Conservation (phyloP, 53 echinoderm and acorn worm genomes). For the Hippasteria phrygiana region DNA sequence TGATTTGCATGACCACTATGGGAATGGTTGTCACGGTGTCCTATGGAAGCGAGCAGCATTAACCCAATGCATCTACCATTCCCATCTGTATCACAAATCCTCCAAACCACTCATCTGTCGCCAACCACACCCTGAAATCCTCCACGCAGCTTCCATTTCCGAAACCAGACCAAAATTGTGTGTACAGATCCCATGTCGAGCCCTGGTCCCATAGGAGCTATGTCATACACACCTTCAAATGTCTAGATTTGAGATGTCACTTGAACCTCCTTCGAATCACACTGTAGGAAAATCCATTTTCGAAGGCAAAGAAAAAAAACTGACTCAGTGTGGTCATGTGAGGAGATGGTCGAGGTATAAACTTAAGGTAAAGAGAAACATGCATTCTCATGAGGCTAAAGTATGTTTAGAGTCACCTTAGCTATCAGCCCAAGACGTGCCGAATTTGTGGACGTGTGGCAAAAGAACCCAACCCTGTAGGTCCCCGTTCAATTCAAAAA, state of each 20-base stretch:
- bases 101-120: background rate
- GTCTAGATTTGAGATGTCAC: slow-evolving; percentile 28
- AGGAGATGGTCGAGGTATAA: background rate
- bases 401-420: background rate
- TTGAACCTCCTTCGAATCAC: slow-evolving; percentile 7
- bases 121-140: background rate
- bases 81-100: background rate
- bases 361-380: background rate
- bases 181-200: slow-evolving; percentile 32
- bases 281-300: slow-evolving; percentile 36
- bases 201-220: slow-evolving; percentile 7
- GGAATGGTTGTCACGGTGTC: too few relatives aligned
- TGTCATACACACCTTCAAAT: background rate
- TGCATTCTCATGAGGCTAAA: slow-evolving; percentile 1
- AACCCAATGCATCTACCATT: background rate
- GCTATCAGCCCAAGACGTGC: background rate
- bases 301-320: background rate
- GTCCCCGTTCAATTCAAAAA: slow-evolving; percentile 34
- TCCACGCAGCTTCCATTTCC: slow-evolving; percentile 28
- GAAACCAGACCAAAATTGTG: too few relatives aligned
- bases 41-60: too few relatives aligned
- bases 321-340: background rate
- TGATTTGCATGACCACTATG: too few relatives aligned
- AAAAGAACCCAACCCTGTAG: slow-evolving; percentile 23
- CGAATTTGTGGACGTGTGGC: background rate